Evolutionary conservation across 2,797 vertebrate species (phyloP), one percentile per base, ranked within the genome.

Genomic region (Dendrocincla tyrannina): DNA sequence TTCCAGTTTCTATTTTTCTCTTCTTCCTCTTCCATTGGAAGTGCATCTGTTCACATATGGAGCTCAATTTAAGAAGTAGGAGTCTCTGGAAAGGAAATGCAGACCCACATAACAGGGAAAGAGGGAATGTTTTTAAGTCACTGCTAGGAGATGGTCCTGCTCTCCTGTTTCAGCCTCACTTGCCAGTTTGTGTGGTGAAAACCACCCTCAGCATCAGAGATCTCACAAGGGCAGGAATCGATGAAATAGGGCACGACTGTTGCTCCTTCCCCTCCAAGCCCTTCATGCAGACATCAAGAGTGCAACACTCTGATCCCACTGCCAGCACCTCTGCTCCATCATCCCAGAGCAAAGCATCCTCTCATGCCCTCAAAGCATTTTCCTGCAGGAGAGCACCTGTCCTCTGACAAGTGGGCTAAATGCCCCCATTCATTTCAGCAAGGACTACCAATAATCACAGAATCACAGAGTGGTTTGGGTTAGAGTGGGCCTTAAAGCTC

Each of bases 141-240:
- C 42, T 24, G 13, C 27, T 39, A 80, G 41, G 33, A 85, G 11
- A 35, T 1, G 8, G 33, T 53, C 60, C 49, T 64, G 70, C 25
- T 68, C 24, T 46, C 37, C 20, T 63, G 11, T 44, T 85, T 79
- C 64, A 80, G 39, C 14, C 66, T 30, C n/a, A 10, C 62, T 75
- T 63, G 22, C 22, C 2, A 5, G 7, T 64, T 74, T 58, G n/a
- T 75, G 12, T n/a, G 16, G 27, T 74, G 50, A 68, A 85, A 93
- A 83, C 46, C 35, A 72, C 9, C 30, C 6, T 12, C 37, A 28
- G 49, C 33, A 42, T 53, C 53, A 88, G 66, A 78, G 35, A 39
- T 39, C 11, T 86, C 69, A 37, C 3, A 13, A 1, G 0, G 33
- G 27, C 0, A 0, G n/a, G 23, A 33, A 84, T 42, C 22, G 19